Evolutionary conservation across 2,113 vertebrate genomes (phyloP), one percentile per base, ranked within the genome.

Genomic region (Anarrhichthys ocellatus): DNA sequence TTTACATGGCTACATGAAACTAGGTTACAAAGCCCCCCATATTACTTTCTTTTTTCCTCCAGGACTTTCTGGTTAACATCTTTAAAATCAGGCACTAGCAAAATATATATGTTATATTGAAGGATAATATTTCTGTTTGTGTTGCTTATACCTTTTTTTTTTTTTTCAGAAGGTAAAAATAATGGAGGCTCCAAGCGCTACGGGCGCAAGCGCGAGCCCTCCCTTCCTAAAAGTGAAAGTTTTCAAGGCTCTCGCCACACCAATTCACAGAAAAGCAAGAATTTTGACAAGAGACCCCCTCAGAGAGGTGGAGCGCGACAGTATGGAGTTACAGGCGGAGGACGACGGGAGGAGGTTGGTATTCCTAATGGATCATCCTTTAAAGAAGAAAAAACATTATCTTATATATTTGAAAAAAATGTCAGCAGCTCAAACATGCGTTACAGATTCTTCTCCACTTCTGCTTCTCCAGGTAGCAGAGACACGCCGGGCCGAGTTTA

Each of bases 251-350:
- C 95, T 91, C 97, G 97, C 90, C 98, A 97, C 96, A 95, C 97
- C 97, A 96, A 92, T 96, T 94, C 98, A 98, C 98, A 99, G 96
- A 99, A 99, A 99, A 96, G 96, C 97, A 99, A 99, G 96, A 96
- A 95, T 98, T 99, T 99, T 97, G 98, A 99, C 93, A 99, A 99
- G 97, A 97, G 97, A 97, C 98, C 98, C 87, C 96, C 96, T 71
- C 97, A 99, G 86, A 97, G 97, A 94, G 97, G 97, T 61, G 96
- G 95, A 87, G 94, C 91, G 6, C 95, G 95, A 94, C 93, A 95
- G 93, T 98, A 97, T 96, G 96, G 97, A 64, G 93, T 95, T 95
- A 48, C 93, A 96, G 96, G 94, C 94, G 97, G 97, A 96, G 98
- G 98, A 93, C 97, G 98, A 97, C 97, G 98, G 88, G 98, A 99